Evolutionary conservation across 2,888 invertebrate species (phyloP).

Genomic region (Chrysomela aeneicollis): DNA sequence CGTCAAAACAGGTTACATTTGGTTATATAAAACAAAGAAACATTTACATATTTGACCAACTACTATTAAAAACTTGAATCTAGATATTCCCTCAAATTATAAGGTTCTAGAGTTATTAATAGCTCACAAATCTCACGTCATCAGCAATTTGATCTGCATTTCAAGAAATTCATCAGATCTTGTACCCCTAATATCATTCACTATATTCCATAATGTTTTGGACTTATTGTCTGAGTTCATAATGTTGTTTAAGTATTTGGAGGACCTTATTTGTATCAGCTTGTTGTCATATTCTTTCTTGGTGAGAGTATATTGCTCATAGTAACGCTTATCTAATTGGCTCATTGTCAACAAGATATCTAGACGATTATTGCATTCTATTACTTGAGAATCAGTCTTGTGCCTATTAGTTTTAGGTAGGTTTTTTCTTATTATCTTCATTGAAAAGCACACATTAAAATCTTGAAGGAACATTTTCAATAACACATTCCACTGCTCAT

Average conservation of each 20-base stretch:
- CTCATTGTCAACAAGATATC: slow-evolving; percentile 9
- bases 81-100: no score
- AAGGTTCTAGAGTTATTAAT: no score
- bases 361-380: slow-evolving; percentile 6
- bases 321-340: background rate
- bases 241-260: background rate
- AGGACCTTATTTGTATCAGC: background rate
- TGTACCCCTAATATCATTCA: background rate
- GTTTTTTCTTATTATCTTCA: background rate
- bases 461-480: slow-evolving; percentile 5
- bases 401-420: background rate
- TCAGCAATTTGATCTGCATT: no score
- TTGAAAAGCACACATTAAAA: background rate
- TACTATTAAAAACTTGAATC: no score
- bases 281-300: background rate
- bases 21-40: no score
- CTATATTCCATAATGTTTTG: background rate
- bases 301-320: background rate
- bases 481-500: background rate
- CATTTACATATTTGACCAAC: no score
- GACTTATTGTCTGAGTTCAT: background rate
- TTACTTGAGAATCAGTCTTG: background rate
- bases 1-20: no score
- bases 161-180: background rate
- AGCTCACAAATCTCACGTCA: no score